A percentile compares a stretch with the other conserved stretches of the same genome.
Evolutionary conservation across 2,797 vertebrate genomes (phyloP).

Genomic region (Anomalospiza imberbis): DNA sequence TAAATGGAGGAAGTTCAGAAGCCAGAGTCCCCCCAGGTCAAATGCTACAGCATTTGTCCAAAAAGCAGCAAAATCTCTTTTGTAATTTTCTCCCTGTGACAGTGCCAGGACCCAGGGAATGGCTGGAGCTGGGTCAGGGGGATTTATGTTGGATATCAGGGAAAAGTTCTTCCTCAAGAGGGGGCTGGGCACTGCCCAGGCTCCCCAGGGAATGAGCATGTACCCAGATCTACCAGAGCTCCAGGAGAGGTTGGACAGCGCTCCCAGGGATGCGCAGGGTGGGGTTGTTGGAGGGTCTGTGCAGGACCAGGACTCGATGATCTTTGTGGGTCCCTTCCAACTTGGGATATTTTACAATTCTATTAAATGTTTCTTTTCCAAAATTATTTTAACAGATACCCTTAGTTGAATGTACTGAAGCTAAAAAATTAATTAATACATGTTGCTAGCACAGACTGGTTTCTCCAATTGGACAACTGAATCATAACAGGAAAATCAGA

Average conservation of each 20-base stretch:
- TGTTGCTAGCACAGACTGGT: neutral
- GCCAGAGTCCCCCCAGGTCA: neutral
- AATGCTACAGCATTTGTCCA: neutral
- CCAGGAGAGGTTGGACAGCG: rapidly evolving
- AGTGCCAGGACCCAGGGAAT: rapidly evolving
- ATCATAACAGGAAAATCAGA: neutral
- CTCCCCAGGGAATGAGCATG: neutral
- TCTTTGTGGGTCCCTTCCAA: neutral
- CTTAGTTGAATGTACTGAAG: neutral
- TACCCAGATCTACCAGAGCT: neutral
- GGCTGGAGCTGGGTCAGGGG: rapidly evolving
- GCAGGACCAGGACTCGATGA: rapidly evolving
- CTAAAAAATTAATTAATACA: neutral
- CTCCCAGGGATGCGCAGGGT: neutral
- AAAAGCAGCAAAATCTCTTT: neutral
- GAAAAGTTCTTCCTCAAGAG: neutral
- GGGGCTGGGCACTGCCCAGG: neutral
- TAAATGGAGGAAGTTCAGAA: neutral
- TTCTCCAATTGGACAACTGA: neutral
- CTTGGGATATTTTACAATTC: neutral
- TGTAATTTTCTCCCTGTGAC: neutral
- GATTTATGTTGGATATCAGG: neutral
- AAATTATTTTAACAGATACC: neutral
- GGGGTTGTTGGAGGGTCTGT: neutral
- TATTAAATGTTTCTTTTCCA: neutral